These are phyloP conservation scores for Gorsachius goisagi DNA, from an alignment of 2,113 vertebrate genomes.

Conservation along the genomic window DNA sequence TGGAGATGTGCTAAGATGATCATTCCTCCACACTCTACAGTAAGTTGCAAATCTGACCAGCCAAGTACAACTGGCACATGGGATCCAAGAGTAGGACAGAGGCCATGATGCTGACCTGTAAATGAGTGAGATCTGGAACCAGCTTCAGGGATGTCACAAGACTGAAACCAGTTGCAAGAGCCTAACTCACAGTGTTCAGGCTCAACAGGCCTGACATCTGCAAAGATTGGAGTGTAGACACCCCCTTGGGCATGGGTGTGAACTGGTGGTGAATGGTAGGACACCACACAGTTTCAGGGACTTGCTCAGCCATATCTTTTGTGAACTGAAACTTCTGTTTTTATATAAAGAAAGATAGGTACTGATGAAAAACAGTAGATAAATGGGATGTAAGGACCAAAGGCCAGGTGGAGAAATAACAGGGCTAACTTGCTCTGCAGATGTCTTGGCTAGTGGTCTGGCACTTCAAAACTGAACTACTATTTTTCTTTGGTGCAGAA, in stretches of 20 bases:
- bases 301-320: neutral
- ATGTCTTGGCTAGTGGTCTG: neutral
- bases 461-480: neutral
- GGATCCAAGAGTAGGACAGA: neutral
- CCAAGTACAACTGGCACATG: neutral
- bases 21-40: neutral
- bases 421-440: neutral
- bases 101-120: neutral
- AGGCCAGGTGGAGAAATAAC: neutral
- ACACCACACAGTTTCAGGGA: neutral
- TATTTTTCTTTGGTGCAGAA: neutral
- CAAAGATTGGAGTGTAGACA: neutral
- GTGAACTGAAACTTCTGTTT: neutral
- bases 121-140: neutral
- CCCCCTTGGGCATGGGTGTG: neutral
- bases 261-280: neutral
- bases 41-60: neutral
- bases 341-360: neutral
- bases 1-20: neutral
- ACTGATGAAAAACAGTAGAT: neutral
- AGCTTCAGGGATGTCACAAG: neutral
- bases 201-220: neutral
- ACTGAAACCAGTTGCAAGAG: neutral
- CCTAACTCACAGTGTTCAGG: neutral
- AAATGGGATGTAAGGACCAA: neutral